phyloP scores from a whole-genome alignment of 2,888 invertebrate genomes.

The Ametastegia equiseti region DNA sequence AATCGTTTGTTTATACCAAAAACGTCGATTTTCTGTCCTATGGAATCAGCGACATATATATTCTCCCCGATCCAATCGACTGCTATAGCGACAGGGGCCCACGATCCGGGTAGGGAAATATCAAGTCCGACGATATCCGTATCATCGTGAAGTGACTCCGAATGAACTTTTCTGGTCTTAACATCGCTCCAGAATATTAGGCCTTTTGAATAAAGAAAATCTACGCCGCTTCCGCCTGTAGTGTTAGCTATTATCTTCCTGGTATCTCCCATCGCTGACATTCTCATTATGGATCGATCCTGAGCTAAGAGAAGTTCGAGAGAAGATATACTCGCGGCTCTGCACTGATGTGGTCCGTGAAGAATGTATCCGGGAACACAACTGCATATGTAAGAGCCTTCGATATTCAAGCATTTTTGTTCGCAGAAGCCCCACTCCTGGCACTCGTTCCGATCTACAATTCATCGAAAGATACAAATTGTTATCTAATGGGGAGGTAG shows the following conservation, averaged over 20 bases:
- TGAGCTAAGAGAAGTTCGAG: conserved; percentile 84
- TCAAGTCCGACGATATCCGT: conserved; percentile 73
- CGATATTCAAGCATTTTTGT: conserved; percentile 93
- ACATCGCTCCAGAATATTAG: conserved; percentile 93
- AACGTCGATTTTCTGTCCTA: conserved; percentile 96
- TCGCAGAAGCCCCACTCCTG: conserved; percentile 96
- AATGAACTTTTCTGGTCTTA: conserved; percentile 88
- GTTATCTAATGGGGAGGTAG: too few species aligned
- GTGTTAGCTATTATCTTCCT: conserved; percentile 86
- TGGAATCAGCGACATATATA: conserved; percentile 94
- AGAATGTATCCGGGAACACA: conserved; percentile 89
- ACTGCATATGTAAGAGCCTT: conserved; percentile 89
- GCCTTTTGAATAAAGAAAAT: conserved; percentile 88
- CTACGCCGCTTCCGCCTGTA: conserved; percentile 90
- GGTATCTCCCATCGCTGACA: conserved; percentile 83
- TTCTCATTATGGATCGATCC: conserved; percentile 84
- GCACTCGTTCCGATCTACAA: conserved; percentile 93
- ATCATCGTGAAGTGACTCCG: conserved; percentile 70
- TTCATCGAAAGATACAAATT: too few species aligned
- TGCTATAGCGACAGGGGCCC: conserved; percentile 94
- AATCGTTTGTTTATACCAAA: conserved; percentile 91
- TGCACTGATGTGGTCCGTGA: conserved; percentile 81
- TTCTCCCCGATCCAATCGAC: conserved; percentile 99
- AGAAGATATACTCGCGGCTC: conserved; percentile 79
- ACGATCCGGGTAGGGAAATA: conserved; percentile 88